Evolutionary conservation across 1,140 invertebrate species (phyloP).

Genomic region (Radopholus similis): DNA sequence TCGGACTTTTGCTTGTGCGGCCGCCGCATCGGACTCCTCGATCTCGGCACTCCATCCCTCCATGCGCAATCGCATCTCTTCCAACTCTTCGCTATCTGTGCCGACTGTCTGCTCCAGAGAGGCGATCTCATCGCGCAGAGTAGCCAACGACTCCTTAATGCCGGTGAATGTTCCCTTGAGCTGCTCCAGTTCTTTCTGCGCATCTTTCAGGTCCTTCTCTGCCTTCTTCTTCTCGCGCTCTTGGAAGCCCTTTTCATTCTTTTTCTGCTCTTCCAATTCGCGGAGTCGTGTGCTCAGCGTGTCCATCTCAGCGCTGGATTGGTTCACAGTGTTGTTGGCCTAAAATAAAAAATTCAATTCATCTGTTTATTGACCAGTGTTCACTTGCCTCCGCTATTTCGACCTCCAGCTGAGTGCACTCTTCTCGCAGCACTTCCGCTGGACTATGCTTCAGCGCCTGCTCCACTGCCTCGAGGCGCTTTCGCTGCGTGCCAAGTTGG

Average conservation of each 20-base stretch:
- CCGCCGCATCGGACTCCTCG: background rate
- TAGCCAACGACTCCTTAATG: constrained; percentile 27
- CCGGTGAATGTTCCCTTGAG: constrained; percentile 34
- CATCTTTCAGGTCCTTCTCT: constrained; percentile 41
- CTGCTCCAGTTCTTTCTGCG: constrained; percentile 38
- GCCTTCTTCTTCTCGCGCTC: constrained; percentile 45
- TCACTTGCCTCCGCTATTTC: constrained; percentile 7
- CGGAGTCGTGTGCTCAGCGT: background rate
- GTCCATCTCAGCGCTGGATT: constrained; percentile 21
- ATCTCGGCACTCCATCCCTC: background rate
- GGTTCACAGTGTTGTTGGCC: constrained; percentile 5
- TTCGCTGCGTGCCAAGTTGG: background rate
- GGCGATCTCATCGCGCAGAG: constrained; percentile 23
- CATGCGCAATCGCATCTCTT: background rate
- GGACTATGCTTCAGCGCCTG: constrained; percentile 21
- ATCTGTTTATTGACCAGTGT: background rate
- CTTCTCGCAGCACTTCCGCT: constrained; percentile 15
- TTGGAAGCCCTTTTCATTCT: constrained; percentile 35
- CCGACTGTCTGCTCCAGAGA: constrained; percentile 21
- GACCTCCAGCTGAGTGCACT: constrained; percentile 19
- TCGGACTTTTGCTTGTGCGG: background rate
- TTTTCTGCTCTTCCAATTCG: constrained; percentile 25
- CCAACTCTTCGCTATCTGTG: constrained; percentile 20
- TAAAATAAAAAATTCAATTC: constrained; percentile 17
- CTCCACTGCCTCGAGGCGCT: constrained; percentile 10